These are phyloP conservation scores for Ectemnius continuus DNA, from an alignment of 2,888 invertebrate genomes.

Conservation along the genomic window DNA sequence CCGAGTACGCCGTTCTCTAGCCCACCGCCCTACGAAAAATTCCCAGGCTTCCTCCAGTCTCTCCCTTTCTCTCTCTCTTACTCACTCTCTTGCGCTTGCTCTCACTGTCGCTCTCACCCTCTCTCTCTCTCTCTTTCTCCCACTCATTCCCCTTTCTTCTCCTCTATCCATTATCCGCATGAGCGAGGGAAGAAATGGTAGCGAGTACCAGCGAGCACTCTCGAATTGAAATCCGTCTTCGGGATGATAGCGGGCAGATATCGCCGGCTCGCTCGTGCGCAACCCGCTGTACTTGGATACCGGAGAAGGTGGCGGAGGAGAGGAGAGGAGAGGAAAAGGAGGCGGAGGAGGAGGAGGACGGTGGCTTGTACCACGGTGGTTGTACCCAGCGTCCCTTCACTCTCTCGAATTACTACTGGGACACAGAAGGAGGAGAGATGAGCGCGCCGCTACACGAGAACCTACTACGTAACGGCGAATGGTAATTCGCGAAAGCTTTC, in stretches of 20 bases:
- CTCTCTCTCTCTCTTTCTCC: too few relatives aligned
- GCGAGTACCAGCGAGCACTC: constrained; percentile 7
- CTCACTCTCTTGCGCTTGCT: too few relatives aligned
- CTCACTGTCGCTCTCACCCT: too few relatives aligned
- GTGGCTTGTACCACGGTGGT: too few relatives aligned
- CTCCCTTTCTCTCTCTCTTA: too few relatives aligned
- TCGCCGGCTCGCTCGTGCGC: neutral
- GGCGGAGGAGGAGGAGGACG: too few relatives aligned
- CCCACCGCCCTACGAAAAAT: too few relatives aligned
- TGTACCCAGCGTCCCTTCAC: constrained; percentile 44
- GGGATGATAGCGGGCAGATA: neutral
- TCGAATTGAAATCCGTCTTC: constrained; percentile 33
- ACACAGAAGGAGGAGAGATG: constrained; percentile 28
- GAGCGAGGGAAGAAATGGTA: constrained; percentile 19
- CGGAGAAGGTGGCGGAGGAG: neutral
- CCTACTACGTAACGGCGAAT: constrained; percentile 33
- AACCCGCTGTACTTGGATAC: neutral
- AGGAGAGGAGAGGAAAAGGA: too few relatives aligned
- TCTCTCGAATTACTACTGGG: constrained; percentile 65
- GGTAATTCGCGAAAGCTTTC: constrained; percentile 57
- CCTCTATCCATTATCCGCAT: neutral
- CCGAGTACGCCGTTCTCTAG: neutral
- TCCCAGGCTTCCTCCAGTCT: too few relatives aligned
- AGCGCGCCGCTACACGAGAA: neutral
- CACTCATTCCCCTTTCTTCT: neutral